Base-by-base conservation (phyloP, 2,797 vertebrate genomes). In the Sebastes matsubarae region DNA sequence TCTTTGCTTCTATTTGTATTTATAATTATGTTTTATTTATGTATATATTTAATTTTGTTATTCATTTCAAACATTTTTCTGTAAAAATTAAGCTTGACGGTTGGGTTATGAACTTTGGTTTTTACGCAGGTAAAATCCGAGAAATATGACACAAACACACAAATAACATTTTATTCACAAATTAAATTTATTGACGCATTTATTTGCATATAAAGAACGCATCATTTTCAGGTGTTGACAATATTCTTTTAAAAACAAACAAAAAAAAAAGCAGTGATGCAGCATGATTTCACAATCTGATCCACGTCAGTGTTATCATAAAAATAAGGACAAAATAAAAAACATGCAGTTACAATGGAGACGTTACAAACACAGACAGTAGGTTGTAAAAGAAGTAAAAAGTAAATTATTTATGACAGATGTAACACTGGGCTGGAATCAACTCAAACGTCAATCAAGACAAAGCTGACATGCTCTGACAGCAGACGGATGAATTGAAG, bases 121-220 rank as follows among this genome's bases (percentile, higher is more conserved):
- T 11, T 32, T 52, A 2, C 8, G 24, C 9, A 59, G 46, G 8
- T 18, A 4, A 14, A 68, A 14, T 13, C 9, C 14, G 12, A 71
- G 8, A 60, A 66, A 88, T 18, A 71, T 38, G 6, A 72, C 5
- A 34, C 36, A 36, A 22, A 74, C 25, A 59, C 3, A 46, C 9
- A n/a, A 46, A 66, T n/a, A 73, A n/a, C n/a, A 22, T 4, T 34
- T 27, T 60, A 50, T 12, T 71, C 20, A 20, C 34, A 82, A 83
- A 83, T 54, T 36, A 6, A 30, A 79, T 92, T 87, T 92, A 92
- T 89, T 92, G 46, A 70, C 5, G 46, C 16, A 2, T 70, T 72
- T 75, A 42, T 69, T 81, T 84, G 10, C 25, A 61, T 63, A 36
- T 16, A 59, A 71, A 14, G 46, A 72, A 68, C 57, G 7, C 20